Conservation (phyloP, 2,113 vertebrate genomes). For the Serinus canaria region DNA sequence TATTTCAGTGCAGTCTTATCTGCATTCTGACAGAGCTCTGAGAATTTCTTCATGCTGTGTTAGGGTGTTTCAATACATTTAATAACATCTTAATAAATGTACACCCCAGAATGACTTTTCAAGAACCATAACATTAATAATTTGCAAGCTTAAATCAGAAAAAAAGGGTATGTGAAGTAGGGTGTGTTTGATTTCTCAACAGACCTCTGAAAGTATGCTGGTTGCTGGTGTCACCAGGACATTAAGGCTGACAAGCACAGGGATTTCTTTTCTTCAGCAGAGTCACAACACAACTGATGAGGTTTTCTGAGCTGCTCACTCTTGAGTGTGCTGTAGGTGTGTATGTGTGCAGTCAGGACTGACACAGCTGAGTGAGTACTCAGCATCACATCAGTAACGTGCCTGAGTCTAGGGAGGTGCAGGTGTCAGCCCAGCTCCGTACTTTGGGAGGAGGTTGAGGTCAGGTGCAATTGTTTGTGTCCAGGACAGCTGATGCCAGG, state of each 20-base stretch:
- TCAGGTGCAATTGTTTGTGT: background rate
- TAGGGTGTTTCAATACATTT: constrained; percentile 34
- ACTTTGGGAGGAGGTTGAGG: background rate
- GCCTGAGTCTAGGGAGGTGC: background rate
- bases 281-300: background rate
- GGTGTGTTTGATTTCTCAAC: background rate
- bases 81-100: constrained; percentile 14
- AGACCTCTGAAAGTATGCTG: background rate
- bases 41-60: constrained; percentile 36
- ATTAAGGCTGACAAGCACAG: background rate
- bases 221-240: background rate
- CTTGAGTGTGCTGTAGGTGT: background rate
- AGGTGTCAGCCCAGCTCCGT: background rate
- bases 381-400: background rate
- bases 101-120: constrained; percentile 21
- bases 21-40: constrained; percentile 8
- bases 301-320: background rate
- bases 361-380: background rate
- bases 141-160: background rate
- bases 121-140: constrained; percentile 12
- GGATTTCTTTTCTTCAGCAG: background rate
- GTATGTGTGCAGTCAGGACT: background rate
- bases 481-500: background rate
- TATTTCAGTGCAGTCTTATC: constrained; percentile 35
- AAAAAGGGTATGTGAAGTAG: background rate